phyloP scores from a whole-genome alignment of 2,113 vertebrate genomes.

The Oxygymnocypris stewartii region DNA sequence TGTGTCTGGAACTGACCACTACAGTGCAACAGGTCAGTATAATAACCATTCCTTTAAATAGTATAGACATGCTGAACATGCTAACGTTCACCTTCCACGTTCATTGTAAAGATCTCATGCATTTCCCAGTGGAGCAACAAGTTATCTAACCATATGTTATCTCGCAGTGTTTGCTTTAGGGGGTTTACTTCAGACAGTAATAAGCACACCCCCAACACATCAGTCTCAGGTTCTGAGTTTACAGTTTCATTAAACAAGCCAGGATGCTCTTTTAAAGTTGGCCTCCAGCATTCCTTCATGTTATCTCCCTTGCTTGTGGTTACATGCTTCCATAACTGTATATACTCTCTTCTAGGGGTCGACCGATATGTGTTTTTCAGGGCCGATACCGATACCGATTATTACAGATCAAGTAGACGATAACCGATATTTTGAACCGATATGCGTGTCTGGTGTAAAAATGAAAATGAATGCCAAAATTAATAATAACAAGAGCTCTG shows the following conservation, averaged over 20 bases:
- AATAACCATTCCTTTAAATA: neutral
- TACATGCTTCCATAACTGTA: constrained; percentile 55
- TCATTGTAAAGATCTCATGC: neutral
- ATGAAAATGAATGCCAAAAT: no score
- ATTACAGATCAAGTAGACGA: no score
- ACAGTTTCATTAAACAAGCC: constrained; percentile 65
- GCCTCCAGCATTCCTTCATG: constrained; percentile 61
- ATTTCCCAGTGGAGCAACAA: constrained; percentile 36
- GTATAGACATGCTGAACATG: neutral
- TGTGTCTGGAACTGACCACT: constrained; percentile 95
- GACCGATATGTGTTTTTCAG: no score
- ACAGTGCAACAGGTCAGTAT: constrained; percentile 94
- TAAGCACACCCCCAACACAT: constrained; percentile 63
- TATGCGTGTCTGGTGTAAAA: no score
- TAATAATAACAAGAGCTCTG: no score
- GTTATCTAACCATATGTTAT: constrained; percentile 57
- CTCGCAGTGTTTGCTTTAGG: constrained; percentile 61
- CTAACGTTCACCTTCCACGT: neutral
- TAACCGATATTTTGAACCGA: no score
- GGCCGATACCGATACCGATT: no score
- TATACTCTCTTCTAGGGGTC: neutral
- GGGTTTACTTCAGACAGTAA: constrained; percentile 54
- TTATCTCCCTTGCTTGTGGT: constrained; percentile 62
- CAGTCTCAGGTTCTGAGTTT: constrained; percentile 61
- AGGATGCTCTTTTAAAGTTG: constrained; percentile 55